A percentile compares a stretch with the other conserved stretches of the same genome.
phyloP scores from a whole-genome alignment of 2,888 invertebrate species.

The Zele albiditarsus region DNA sequence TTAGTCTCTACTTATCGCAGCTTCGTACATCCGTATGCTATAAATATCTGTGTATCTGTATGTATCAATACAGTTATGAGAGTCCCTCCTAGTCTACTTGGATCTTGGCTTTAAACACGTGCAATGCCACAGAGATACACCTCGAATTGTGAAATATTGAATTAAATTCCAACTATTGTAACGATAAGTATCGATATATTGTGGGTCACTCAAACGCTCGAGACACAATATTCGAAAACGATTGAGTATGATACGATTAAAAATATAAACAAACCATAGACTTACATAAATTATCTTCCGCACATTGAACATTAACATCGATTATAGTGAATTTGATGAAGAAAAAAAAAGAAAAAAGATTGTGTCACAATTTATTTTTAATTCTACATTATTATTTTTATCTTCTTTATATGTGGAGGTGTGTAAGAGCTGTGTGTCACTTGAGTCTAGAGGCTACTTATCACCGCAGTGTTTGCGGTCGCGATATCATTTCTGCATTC shows the following conservation, averaged over 20 bases:
- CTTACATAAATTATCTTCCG: too few species aligned
- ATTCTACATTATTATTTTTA: neutral
- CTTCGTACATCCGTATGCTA: neutral
- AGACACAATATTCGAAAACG: too few species aligned
- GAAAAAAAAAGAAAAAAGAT: neutral
- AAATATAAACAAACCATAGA: too few species aligned
- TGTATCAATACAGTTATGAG: neutral
- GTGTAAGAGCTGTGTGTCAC: conserved; percentile 25
- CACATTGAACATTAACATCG: too few species aligned
- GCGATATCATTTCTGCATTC: conserved; percentile 36
- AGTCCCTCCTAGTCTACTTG: neutral
- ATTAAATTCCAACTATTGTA: too few species aligned
- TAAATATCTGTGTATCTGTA: neutral
- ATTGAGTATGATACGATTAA: too few species aligned
- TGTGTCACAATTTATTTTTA: neutral
- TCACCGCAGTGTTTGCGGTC: conserved; percentile 34
- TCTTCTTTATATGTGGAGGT: neutral
- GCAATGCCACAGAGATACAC: too few species aligned
- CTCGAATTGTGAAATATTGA: too few species aligned
- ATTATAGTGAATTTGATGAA: too few species aligned
- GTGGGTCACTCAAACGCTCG: too few species aligned
- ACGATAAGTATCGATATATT: too few species aligned
- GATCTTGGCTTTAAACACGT: too few species aligned
- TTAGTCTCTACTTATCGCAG: conserved; percentile 13
- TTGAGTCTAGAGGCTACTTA: conserved; percentile 41